phyloP scores from a whole-genome alignment of 1,140 invertebrate species.

The Pinna nobilis region DNA sequence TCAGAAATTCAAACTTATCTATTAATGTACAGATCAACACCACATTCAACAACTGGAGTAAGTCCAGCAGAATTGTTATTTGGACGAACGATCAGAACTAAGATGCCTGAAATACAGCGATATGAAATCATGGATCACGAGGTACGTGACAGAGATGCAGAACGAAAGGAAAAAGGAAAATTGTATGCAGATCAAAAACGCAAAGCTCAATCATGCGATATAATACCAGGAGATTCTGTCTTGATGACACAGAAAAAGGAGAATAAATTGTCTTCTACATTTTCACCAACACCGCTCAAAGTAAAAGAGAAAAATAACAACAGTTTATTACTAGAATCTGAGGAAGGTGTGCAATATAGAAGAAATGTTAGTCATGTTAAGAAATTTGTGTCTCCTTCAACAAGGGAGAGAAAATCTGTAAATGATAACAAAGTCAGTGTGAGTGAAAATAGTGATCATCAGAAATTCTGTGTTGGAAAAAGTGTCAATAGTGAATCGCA shows the following conservation, averaged over 20 bases:
- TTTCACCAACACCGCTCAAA: slow-evolving; percentile 12
- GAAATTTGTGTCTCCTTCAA: slow-evolving; percentile 20
- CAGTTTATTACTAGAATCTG: slow-evolving; percentile 14
- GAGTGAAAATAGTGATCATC: too few species aligned
- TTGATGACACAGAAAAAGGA: slow-evolving; percentile 16
- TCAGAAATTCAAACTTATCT: slow-evolving; percentile 42
- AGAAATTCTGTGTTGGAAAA: too few species aligned
- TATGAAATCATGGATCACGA: neutral
- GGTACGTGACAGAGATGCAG: slow-evolving; percentile 11
- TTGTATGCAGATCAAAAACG: slow-evolving; percentile 19
- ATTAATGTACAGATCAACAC: slow-evolving; percentile 41
- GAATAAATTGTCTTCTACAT: slow-evolving; percentile 20
- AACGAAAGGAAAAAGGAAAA: slow-evolving; percentile 24
- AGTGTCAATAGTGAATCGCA: too few species aligned
- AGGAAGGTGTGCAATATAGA: slow-evolving; percentile 16
- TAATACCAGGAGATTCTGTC: slow-evolving; percentile 1
- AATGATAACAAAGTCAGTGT: too few species aligned
- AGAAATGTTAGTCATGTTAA: slow-evolving; percentile 30
- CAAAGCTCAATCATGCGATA: slow-evolving; percentile 7
- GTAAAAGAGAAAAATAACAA: slow-evolving; percentile 14
- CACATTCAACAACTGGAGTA: slow-evolving; percentile 45
- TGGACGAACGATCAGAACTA: slow-evolving; percentile 33
- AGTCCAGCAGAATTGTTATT: slow-evolving; percentile 33
- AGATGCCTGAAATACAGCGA: slow-evolving; percentile 28
- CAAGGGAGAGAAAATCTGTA: too few species aligned